Conservation (phyloP, 2,113 vertebrate genomes). For the Todiramphus chloris region DNA sequence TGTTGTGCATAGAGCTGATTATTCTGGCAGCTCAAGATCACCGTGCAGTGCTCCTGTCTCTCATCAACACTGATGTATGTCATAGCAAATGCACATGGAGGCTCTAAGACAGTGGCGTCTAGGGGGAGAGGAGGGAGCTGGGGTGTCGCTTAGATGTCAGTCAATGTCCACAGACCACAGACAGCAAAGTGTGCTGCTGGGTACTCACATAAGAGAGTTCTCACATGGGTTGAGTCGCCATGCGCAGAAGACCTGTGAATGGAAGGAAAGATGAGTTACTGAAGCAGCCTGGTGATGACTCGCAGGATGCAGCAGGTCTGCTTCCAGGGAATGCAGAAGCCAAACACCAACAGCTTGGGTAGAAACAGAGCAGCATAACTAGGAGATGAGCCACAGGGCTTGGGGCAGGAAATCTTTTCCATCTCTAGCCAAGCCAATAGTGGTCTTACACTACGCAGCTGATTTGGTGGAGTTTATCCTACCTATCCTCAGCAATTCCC, state of each 20-base stretch:
- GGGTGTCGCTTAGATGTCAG: slow-evolving; percentile 74
- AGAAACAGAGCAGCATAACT: not conserved
- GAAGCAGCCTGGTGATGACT: slow-evolving; percentile 27
- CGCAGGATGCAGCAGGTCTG: not conserved
- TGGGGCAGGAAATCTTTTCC: not conserved
- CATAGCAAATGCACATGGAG: slow-evolving; percentile 75
- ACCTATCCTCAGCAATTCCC: not conserved
- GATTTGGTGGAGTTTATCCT: not conserved
- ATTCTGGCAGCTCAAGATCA: slow-evolving; percentile 81
- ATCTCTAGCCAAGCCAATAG: not conserved
- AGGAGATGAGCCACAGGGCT: fast-evolving
- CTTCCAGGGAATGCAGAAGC: not conserved
- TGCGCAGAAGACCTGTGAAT: slow-evolving; percentile 67
- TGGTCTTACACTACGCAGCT: not conserved
- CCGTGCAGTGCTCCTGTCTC: slow-evolving; percentile 74
- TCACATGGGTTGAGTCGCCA: slow-evolving; percentile 74
- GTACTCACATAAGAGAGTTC: slow-evolving; percentile 79
- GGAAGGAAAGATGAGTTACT: slow-evolving; percentile 66
- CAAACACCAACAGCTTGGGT: not conserved
- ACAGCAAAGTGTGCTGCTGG: slow-evolving; percentile 71
- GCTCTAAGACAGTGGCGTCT: slow-evolving; percentile 66
- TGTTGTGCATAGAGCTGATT: slow-evolving; percentile 79
- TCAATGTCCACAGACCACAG: slow-evolving; percentile 79
- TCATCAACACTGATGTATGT: slow-evolving; percentile 75
- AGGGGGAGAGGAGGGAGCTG: slow-evolving; percentile 70